A percentile compares a stretch with the other conserved stretches of the same genome.
Evolutionary conservation across 2,888 invertebrate species (phyloP).

Genomic region (Timema podura): DNA sequence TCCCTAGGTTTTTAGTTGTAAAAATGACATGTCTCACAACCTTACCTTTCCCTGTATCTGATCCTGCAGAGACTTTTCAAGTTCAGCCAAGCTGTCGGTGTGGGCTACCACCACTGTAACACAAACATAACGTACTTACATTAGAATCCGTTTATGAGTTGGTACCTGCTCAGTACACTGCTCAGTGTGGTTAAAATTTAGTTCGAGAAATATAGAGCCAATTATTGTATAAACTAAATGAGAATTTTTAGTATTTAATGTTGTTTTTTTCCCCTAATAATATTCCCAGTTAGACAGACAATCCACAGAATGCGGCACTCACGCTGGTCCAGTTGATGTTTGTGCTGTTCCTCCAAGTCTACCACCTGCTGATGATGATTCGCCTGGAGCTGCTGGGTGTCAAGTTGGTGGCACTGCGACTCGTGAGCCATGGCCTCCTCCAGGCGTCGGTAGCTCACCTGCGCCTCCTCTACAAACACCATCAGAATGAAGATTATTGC

Average conservation of each 20-base stretch:
- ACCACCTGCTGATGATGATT: constrained; percentile 29
- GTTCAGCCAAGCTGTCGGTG: constrained; percentile 35
- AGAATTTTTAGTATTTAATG: too few relatives aligned
- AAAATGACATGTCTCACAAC: too few relatives aligned
- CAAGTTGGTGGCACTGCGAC: constrained; percentile 41
- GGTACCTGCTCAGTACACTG: too few relatives aligned
- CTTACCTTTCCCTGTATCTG: constrained; percentile 9
- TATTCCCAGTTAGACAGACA: too few relatives aligned
- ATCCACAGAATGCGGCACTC: constrained; percentile 3
- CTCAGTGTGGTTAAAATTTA: too few relatives aligned
- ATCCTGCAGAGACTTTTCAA: constrained; percentile 19
- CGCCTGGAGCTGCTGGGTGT: constrained; percentile 41
- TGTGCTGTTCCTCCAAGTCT: constrained; percentile 41
- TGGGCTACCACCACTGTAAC: constrained; percentile 40
- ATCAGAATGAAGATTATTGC: background rate
- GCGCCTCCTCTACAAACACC: constrained; percentile 43
- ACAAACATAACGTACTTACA: constrained; percentile 1
- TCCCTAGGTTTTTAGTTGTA: too few relatives aligned
- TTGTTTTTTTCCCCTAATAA: background rate
- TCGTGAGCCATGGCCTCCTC: constrained; percentile 45
- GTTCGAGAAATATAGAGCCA: too few relatives aligned
- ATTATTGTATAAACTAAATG: too few relatives aligned
- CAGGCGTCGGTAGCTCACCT: constrained; percentile 41
- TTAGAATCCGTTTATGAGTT: background rate
- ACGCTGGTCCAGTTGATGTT: constrained; percentile 39